Base-by-base conservation (phyloP, 2,888 invertebrate species). In the Ypsolopha scabrella region DNA sequence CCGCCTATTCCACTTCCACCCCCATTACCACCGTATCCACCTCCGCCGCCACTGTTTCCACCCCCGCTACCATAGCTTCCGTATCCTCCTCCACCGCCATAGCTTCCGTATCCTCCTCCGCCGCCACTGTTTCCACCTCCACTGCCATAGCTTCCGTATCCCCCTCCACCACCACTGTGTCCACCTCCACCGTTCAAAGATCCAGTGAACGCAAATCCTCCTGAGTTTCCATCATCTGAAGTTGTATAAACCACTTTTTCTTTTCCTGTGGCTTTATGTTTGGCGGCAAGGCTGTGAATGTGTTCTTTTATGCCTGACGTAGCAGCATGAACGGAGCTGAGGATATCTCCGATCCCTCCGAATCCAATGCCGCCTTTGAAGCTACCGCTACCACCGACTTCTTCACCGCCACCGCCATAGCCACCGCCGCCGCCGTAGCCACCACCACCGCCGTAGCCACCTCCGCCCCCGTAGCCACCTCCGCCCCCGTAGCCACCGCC, bases 161-260 rank as follows among this genome's bases (percentile, higher is more conserved):
- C 75, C 0, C 80, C 80, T 6, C 80, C 80, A 8, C 80, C 79
- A 11, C 88, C 88, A 43, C 74, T 74, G 38, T 78, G 79, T 11
- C 82, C 79, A 55, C 77, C 76, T 1, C 73, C 75, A 33, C 71
- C 71, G 6, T 62, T 68, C n/a, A 77, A 57, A 1, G 66, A 65
- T 13, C 85, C 85, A 34, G 82, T 81, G 53, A 76, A 83, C 3
- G 80, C 82, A 53, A 77, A 82, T 1, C 82, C 85, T 52, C 81
- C 81, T 51, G 85, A 85, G 55, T 78, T 83, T 52, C 81, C 82
- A 52, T 83, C 82, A 35, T 77, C 72, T 14, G 81, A 79, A 56
- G 78, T 73, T 0, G 78, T 74, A 54, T 72, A 75, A 33, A 83
- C 66, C 1, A 71, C 66, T 62, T 80, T 80, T 51, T 69, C 49